Evolutionary conservation across 2,113 vertebrate genomes (phyloP), one percentile per base, ranked within the genome.

Genomic region (Pionites leucogaster): DNA sequence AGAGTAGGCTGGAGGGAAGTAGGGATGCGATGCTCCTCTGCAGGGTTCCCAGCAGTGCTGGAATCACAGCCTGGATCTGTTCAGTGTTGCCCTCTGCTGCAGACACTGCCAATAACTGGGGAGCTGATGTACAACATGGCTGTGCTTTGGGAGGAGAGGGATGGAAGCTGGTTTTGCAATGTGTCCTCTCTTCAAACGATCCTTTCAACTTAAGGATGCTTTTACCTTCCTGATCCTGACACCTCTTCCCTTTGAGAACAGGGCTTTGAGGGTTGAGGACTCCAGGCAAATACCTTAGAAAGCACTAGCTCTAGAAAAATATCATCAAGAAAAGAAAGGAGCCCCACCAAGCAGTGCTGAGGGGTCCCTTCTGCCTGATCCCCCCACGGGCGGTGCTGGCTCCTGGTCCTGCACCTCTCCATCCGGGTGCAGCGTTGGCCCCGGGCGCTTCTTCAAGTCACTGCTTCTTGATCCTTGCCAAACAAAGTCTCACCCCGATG

Each of bases 21-120:
- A 67, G 37, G 67, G 31, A 2, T 10, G 59, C 59, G 86, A 16
- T 42, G 18, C 37, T 44, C 19, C n/a, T 29, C 11, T 1, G 10
- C 67, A n/a, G 39, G 29, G 39, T 9, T 67, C 55, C 55, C 16
- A 1, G 69, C 71, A 41, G 84, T 1, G 17, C 86, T 7, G 35
- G 53, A 68, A 35, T 19, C n/a, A 0, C 52, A 29, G 67, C 67
- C 72, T 52, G 1, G 57, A 8, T 25, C 70, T 76, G 75, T 71
- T 47, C 93, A 71, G 80, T 67, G 89, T 88, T 88, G 85, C 93
- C 89, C 89, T 84, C 93, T 92, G 92, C 92, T 71, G 89, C 75
- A 84, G 79, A 24, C 15, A 12, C n/a, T 0, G 18, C 62, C 20
- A 42, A 6, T 37, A 64, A 10, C 69, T 42, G 75, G 44, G 12